Conservation (phyloP, 1,140 invertebrate genomes). For the Platyscapa corneri region DNA sequence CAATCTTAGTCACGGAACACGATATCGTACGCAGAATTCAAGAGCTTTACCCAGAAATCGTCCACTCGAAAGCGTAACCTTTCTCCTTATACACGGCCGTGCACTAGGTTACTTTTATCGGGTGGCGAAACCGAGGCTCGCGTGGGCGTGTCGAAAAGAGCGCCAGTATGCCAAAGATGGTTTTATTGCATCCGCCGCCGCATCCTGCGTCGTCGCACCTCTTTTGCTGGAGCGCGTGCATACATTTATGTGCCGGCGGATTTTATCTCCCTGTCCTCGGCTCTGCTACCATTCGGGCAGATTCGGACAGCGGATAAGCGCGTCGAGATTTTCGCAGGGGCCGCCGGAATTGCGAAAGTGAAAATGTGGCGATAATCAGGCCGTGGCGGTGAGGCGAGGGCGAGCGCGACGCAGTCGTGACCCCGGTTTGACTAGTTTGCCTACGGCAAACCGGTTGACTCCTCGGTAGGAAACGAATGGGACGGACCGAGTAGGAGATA, state of each 20-base stretch:
- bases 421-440: neutral
- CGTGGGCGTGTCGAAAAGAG: constrained; percentile 64
- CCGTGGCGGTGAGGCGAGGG: neutral
- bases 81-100: constrained; percentile 58
- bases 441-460: neutral
- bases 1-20: constrained; percentile 35
- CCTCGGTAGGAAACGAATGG: neutral
- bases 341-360: constrained; percentile 21
- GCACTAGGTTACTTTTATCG: constrained; percentile 45
- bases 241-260: neutral
- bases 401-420: neutral
- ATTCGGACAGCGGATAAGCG: neutral
- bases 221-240: neutral
- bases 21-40: constrained; percentile 14
- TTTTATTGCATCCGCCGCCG: constrained; percentile 48
- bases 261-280: neutral
- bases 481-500: neutral
- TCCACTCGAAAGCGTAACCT: constrained; percentile 26
- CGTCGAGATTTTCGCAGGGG: neutral
- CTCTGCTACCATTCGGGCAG: neutral
- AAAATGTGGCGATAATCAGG: neutral
- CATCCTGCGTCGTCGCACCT: neutral
- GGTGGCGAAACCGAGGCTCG: constrained; percentile 3
- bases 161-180: constrained; percentile 56
- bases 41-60: constrained; percentile 42